Evolutionary conservation across 2,113 vertebrate genomes (phyloP), one percentile per base, ranked within the genome.

Genomic region (Furnarius figulus): DNA sequence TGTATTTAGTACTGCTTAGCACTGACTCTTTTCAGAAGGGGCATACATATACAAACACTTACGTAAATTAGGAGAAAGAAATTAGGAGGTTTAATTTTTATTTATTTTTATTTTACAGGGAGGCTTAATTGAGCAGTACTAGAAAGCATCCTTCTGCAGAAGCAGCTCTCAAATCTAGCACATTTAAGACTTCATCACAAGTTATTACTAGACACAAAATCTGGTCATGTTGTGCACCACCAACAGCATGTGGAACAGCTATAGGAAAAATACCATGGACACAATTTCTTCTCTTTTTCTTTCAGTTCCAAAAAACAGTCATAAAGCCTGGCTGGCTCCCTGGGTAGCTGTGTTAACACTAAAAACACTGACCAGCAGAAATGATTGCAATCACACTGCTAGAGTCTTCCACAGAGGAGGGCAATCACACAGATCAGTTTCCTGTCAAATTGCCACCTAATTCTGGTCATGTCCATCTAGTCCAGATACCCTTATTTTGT

Each of bases 281-380:
- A 47, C 16, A n/a, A 14, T 39, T 88, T 62, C 23, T 53, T 44
- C 35, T 37, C 17, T 59, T 46, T 59, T 90, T 52, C 52, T 59
- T 73, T 46, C 35, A 4, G 7, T 44, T 47, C 12, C n/a, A 42
- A 31, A 62, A 23, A 15, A 66, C 49, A 72, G 23, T 2, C 5
- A 17, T 50, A 61, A 92, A 92, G 14, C 14, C 65, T 14, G 13
- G 5, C 31, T 31, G 17, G 25, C 65, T 91, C 73, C 28, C 27
- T 25, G 71, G 65, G 65, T 46, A 88, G 55, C 46, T 35, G 4
- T 2, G 1, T 18, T 66, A 84, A 50, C 37, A 68, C 49, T 67
- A 56, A 85, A 84, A 85, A 71, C 61, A 75, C 84, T 78, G 93
- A 71, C 89, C 89, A 91, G 35, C 42, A 93, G 39, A 78, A 89